Percentiles rank a stretch among this genome's conserved stretches.
Conservation (phyloP, 2,797 vertebrate genomes). For the Lepus townsendii region DNA sequence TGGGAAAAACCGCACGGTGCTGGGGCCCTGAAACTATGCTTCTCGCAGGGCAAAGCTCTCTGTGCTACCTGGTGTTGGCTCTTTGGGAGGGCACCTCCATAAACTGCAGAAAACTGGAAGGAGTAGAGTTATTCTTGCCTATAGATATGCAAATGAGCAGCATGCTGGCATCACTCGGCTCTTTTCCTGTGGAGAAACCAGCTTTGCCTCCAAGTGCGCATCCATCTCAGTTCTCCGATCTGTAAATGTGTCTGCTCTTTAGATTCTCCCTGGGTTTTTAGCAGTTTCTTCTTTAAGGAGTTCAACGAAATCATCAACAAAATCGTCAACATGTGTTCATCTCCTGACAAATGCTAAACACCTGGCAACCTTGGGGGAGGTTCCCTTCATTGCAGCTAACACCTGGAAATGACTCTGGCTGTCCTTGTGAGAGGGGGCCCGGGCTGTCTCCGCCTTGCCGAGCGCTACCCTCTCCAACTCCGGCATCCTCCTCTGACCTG, state of each 20-base stretch:
- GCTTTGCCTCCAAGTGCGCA: constrained; percentile 6
- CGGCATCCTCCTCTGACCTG: background rate
- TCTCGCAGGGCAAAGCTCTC: background rate
- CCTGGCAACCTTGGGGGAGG: too few relatives aligned
- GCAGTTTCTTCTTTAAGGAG: background rate
- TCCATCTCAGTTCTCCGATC: background rate
- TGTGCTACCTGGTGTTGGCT: background rate
- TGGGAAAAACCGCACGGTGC: background rate
- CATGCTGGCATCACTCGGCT: background rate
- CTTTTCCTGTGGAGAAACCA: background rate
- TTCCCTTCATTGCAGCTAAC: background rate
- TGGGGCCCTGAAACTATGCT: background rate
- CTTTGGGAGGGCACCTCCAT: background rate
- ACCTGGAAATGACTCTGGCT: background rate
- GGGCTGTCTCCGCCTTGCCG: background rate
- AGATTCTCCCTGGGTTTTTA: background rate
- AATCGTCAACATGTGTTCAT: background rate
- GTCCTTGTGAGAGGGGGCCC: too few relatives aligned
- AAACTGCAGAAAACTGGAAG: background rate
- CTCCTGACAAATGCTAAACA: constrained; percentile 17
- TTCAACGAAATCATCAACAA: background rate
- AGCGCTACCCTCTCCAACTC: background rate
- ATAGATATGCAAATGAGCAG: constrained; percentile 3
- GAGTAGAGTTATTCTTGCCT: constrained; percentile 5
- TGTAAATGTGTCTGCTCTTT: background rate